phyloP scores from a whole-genome alignment of 2,888 invertebrate genomes.

The Tuta absoluta region DNA sequence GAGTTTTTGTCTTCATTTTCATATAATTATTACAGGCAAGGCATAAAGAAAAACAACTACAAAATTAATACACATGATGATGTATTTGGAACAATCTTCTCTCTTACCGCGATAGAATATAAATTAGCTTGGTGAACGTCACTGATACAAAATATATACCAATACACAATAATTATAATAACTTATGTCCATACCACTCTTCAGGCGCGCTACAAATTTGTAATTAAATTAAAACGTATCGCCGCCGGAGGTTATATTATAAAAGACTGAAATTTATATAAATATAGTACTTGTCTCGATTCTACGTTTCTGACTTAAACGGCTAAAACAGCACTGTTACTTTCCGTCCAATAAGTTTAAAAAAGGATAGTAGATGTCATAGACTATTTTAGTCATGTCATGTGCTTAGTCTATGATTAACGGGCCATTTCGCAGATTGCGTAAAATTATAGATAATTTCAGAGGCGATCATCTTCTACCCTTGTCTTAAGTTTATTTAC shows the following conservation, averaged over 20 bases:
- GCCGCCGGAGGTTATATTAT: slow-evolving; percentile 41
- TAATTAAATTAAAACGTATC: slow-evolving; percentile 45
- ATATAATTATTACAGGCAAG: background rate
- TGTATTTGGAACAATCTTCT: slow-evolving; percentile 74
- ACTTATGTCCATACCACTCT: slow-evolving; percentile 59
- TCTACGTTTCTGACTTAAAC: no score
- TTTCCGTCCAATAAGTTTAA: no score
- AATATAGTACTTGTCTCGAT: no score
- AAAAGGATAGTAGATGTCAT: no score
- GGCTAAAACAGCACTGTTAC: no score
- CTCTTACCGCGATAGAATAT: slow-evolving; percentile 67
- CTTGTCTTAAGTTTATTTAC: no score
- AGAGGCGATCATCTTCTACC: no score
- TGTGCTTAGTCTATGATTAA: no score
- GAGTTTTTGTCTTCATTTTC: background rate
- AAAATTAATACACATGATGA: slow-evolving; percentile 62
- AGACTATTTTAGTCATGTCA: no score
- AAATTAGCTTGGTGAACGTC: slow-evolving; percentile 71
- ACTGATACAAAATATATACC: slow-evolving; percentile 75
- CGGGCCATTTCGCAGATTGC: no score
- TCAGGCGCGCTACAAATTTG: slow-evolving; percentile 44
- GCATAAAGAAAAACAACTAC: slow-evolving; percentile 32
- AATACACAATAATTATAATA: slow-evolving; percentile 59
- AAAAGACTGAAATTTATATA: no score
- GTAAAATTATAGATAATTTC: no score